Conservation (phyloP, 1,140 invertebrate genomes). For the Zaprionus davidi region DNA sequence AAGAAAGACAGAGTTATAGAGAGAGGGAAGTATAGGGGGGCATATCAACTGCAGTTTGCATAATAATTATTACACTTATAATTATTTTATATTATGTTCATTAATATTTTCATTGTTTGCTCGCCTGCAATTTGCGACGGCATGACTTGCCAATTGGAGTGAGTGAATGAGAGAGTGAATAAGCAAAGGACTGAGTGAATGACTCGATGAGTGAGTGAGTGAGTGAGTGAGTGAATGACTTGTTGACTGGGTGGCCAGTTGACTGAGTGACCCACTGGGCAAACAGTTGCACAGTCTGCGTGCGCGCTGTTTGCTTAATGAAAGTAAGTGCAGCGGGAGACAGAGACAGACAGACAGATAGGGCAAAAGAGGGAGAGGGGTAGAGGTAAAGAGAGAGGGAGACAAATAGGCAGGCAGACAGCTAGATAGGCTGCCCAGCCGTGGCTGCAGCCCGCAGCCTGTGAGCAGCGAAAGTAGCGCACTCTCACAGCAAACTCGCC, state of each 20-base stretch:
- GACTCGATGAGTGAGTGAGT: conserved; percentile 32
- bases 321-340: conserved; percentile 54
- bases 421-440: background rate
- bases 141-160: conserved; percentile 37
- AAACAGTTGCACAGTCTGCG: conserved; percentile 47
- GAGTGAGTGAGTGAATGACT: conserved; percentile 20
- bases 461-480: conserved; percentile 75
- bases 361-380: background rate
- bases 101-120: conserved; percentile 29
- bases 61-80: background rate
- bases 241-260: conserved; percentile 20
- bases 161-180: background rate
- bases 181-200: conserved; percentile 22
- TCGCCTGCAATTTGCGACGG: conserved; percentile 68
- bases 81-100: conserved; percentile 20
- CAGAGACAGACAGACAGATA: background rate
- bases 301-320: conserved; percentile 70
- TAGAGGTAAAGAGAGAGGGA: background rate
- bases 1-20: background rate
- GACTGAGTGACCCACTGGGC: conserved; percentile 71
- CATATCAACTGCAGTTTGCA: background rate
- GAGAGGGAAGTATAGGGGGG: background rate
- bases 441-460: conserved; percentile 25
- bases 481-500: conserved; percentile 51
- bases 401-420: background rate